A percentile compares a stretch with the other conserved stretches of the same genome.
phyloP scores from a whole-genome alignment of 2,888 invertebrate species.

The Tribolium freemani region DNA sequence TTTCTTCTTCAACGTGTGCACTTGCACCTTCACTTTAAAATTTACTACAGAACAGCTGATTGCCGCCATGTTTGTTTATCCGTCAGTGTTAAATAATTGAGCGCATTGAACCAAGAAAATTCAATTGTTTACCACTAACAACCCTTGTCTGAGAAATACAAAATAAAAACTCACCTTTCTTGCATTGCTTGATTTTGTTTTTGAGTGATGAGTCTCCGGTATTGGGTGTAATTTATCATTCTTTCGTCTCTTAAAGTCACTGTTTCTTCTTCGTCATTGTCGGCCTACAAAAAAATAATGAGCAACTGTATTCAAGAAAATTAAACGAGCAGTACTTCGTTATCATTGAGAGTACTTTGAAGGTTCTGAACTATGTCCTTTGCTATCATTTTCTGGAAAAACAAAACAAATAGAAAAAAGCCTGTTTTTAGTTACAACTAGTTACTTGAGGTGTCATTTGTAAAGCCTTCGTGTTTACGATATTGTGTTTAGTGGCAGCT shows the following conservation, averaged over 20 bases:
- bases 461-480: not conserved
- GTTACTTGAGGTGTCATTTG: not conserved
- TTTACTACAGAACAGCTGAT: not conserved
- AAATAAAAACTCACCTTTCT: not conserved
- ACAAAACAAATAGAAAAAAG: not conserved
- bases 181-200: conserved; percentile 46
- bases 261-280: conserved; percentile 48
- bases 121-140: not conserved
- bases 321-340: not conserved
- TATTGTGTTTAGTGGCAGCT: too few relatives aligned
- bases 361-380: not conserved
- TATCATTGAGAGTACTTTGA: not conserved
- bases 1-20: not conserved
- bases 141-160: not conserved
- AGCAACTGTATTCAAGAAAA: not conserved
- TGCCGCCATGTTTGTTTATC: not conserved
- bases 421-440: not conserved
- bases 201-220: conserved; percentile 56
- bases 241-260: conserved; percentile 57
- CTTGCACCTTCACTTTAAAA: not conserved
- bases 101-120: not conserved
- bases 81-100: not conserved
- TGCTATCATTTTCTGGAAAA: conserved; percentile 9
- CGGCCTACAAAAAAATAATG: not conserved
- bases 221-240: conserved; percentile 54